These are phyloP conservation scores for Fregetta grallaria DNA, from an alignment of 2,113 vertebrate species.

Conservation along the genomic window DNA sequence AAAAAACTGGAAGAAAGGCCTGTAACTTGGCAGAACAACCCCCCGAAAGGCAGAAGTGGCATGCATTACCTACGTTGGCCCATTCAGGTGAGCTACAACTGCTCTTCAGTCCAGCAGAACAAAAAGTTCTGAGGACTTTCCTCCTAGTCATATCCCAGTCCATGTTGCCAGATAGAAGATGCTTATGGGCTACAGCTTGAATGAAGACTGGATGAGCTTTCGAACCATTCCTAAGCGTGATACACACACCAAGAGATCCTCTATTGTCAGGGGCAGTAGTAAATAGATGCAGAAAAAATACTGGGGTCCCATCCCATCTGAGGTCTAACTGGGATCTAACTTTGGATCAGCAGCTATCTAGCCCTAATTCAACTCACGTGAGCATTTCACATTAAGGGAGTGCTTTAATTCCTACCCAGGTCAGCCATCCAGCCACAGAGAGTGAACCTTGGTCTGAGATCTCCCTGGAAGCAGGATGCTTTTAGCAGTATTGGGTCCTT, in stretches of 20 bases:
- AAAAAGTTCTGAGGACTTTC: not conserved
- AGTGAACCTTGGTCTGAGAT: not conserved
- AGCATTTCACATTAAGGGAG: not conserved
- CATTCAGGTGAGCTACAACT: not conserved
- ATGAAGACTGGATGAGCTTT: not conserved
- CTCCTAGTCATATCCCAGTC: not conserved
- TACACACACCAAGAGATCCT: not conserved
- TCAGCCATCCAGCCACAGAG: not conserved
- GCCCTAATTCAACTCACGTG: not conserved
- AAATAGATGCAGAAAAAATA: not conserved
- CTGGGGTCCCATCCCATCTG: not conserved
- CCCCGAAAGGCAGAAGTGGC: rapidly evolving
- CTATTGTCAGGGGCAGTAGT: not conserved
- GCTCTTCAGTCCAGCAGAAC: not conserved
- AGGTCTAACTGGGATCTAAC: not conserved
- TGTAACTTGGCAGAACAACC: not conserved
- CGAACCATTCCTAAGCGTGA: not conserved
- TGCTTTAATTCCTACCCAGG: not conserved
- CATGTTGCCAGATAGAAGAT: not conserved
- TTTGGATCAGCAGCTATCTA: not conserved
- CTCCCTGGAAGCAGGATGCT: not conserved
- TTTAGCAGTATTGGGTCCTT: not conserved
- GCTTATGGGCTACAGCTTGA: not conserved
- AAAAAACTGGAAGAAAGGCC: rapidly evolving
- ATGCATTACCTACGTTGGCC: rapidly evolving